Base-by-base conservation (phyloP, 1,140 invertebrate genomes). In the Aphidius ervi region DNA sequence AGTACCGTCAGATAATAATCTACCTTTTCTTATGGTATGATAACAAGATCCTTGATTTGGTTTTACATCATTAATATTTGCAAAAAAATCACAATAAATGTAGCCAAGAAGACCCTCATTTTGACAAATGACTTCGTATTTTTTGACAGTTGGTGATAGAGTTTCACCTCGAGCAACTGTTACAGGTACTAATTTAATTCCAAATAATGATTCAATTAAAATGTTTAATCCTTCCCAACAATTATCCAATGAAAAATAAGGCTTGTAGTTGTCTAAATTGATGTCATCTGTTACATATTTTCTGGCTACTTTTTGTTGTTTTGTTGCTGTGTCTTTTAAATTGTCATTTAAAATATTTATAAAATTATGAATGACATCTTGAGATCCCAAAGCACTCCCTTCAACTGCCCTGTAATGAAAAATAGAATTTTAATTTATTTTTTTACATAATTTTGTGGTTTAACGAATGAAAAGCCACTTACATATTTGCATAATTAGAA, bases 41-140 rank as follows among this genome's bases (percentile, higher is more conserved):
- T 99, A 98, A 73, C 97, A 99, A 74, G 1, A 4, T 31, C 99
- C 98, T 83, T 98, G 95, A 80, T 94, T 89, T 39, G 93, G 88
- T 79, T 99, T 99, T 6, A 88, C 87, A 41, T 81, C 70, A 56
- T 31, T 31, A 31, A 31, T 31, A 31, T 97, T 82, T 73, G 94
- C 90, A 75, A 92, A 99, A 71, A 99, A 91, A 81, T 99, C 97
- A 80, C 97, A 97, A 76, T 99, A 99, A 70, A 99, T 97, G 70
- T 95, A 86, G 0, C 97, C 97, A 7, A 99, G 78, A 20, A 90
- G 71, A 9, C 88, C 88, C 69, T 95, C 89, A 2, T 70, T 82
- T 61, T 89, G 86, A 70, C 97, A 88, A 9, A 87, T 82, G 23
- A 96, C 91, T 40, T 86, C 86, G 58, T 98, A 75, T 82, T 98